Percentiles rank a stretch among this genome's conserved stretches.
These are phyloP conservation scores for Synanthedon formicaeformis DNA, from an alignment of 2,888 invertebrate genomes.

Conservation along the genomic window DNA sequence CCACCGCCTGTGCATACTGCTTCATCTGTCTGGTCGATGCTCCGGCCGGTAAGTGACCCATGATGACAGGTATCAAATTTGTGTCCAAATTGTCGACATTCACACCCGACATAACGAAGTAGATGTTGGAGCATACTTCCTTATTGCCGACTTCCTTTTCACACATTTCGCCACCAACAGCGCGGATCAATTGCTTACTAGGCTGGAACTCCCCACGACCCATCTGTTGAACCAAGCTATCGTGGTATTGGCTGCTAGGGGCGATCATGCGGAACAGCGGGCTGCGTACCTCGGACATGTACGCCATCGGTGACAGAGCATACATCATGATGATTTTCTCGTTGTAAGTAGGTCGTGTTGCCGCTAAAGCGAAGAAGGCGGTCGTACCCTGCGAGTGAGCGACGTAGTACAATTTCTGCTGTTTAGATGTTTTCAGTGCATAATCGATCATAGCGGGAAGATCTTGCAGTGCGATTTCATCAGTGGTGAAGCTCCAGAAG, in stretches of 20 bases:
- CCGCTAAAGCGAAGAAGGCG: slow-evolving; percentile 42
- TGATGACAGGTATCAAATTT: slow-evolving; percentile 62
- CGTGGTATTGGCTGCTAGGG: slow-evolving; percentile 34
- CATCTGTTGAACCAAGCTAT: slow-evolving; percentile 25
- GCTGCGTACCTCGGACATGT: slow-evolving; percentile 50
- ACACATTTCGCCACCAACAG: slow-evolving; percentile 45
- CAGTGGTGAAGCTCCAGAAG: slow-evolving; percentile 58
- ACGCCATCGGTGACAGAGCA: slow-evolving; percentile 54
- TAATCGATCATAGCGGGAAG: slow-evolving; percentile 58
- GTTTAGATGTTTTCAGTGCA: slow-evolving; percentile 32
- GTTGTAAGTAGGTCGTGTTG: slow-evolving; percentile 44
- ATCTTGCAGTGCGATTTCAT: slow-evolving; percentile 55
- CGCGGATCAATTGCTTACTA: slow-evolving; percentile 28
- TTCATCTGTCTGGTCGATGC: slow-evolving; percentile 63
- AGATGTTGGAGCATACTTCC: slow-evolving; percentile 69
- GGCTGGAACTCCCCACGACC: slow-evolving; percentile 43
- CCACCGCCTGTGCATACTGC: slow-evolving; percentile 68
- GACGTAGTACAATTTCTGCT: slow-evolving; percentile 46
- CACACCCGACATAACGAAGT: slow-evolving; percentile 74
- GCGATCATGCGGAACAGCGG: slow-evolving; percentile 52
- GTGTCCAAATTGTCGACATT: slow-evolving; percentile 59
- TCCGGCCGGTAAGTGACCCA: slow-evolving; percentile 69
- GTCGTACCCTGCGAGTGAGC: slow-evolving; percentile 49
- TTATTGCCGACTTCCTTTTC: slow-evolving; percentile 44
- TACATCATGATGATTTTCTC: slow-evolving; percentile 49